Base-by-base conservation (phyloP, 2,888 invertebrate species). In the Tridacna crocea region DNA sequence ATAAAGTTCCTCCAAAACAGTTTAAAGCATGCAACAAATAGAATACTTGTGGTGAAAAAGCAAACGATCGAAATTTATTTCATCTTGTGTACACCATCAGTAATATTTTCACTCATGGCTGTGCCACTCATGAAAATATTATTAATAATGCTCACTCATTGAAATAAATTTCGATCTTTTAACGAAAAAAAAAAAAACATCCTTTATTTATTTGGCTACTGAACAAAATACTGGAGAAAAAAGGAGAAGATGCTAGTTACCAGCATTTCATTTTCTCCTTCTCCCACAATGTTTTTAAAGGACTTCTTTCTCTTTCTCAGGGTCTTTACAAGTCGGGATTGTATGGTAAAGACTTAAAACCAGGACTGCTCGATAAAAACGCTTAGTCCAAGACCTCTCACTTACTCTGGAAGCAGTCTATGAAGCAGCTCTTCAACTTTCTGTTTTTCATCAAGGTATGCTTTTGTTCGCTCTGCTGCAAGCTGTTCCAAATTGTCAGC, bases 361-460 rank as follows among this genome's bases (percentile, higher is more conserved):
- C n/a, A 55, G 10, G 17, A 2, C 11, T 19, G 19, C 3, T 4
- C 36, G 8, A 8, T 36, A 8, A 36, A 36, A 36, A 4, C 36
- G 8, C 36, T n/a, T n/a, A 51, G 51, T 11, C 12, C 51, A 13
- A 19, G 55, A 19, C 10, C 15, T 55, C 55, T 19, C 10, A 55
- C 55, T 88, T 83, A 93, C 93, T 87, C 88, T 22, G 93, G 93
- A 26, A 93, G 77, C 80, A 94, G 88, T 75, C 92, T 78, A 48
- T 92, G 90, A 65, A 98, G 95, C 79, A 98, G 96, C 93, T 97
- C 98, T 94, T 98, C 98, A 91, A 98, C 98, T 96, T 98, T 98
- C 95, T 98, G 98, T 94, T 98, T 98, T 95, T 99, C 99, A 94
- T 98, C 98, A 90, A 97, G 97, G 81, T 99, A 95, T 93, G 98